Base-by-base conservation (phyloP, 2,888 invertebrate genomes). In the Latrodectus elegans region DNA sequence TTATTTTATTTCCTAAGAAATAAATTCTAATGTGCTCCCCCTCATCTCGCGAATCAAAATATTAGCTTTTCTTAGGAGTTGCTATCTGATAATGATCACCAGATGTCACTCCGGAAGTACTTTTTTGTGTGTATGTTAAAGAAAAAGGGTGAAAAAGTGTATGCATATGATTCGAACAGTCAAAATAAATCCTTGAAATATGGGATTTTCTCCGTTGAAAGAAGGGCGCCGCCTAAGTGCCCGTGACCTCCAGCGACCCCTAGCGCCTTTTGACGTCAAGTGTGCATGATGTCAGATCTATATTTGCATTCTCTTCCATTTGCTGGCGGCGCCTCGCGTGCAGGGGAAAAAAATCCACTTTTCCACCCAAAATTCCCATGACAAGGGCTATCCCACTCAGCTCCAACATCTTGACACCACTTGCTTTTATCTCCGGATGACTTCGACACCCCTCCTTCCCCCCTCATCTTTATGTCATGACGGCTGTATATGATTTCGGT, bases 241-340 rank as follows among this genome's bases (percentile, higher is more conserved):
- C 81, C 81, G 65, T 86, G 85, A 86, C 85, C 80, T 64, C 55
- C 26, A 10, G 15, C 65, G 75, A 60, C 74, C 74, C 85, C 38
- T 22, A 26, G 51, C 38, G 38, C 38, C 26, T 22, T 65, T 70
- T 71, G 75, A 80, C 81, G 77, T 77, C 81, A 87, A 77, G 65
- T 74, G 52, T 70, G 55, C 74, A 78, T 82, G 87, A 88, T 88
- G 87, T 88, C 87, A 88, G 82, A n/a, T 78, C 83, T 83, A 83
- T 78, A 88, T 88, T 88, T 82, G 83, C 78, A 78, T 78, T 76
- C 86, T 73, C 70, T 76, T 64, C 55, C 60, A 6, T 17, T 17
- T 38, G 55, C 68, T 26, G 70, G 70, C 64, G 79, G 70, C 70
- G 65, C 55, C 84, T 74, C 22, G 22, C 60, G 11, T 65, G 1